These are phyloP conservation scores for Mormyrops attenuatus DNA, from an alignment of 2,797 vertebrate genomes.

Conservation along the genomic window DNA sequence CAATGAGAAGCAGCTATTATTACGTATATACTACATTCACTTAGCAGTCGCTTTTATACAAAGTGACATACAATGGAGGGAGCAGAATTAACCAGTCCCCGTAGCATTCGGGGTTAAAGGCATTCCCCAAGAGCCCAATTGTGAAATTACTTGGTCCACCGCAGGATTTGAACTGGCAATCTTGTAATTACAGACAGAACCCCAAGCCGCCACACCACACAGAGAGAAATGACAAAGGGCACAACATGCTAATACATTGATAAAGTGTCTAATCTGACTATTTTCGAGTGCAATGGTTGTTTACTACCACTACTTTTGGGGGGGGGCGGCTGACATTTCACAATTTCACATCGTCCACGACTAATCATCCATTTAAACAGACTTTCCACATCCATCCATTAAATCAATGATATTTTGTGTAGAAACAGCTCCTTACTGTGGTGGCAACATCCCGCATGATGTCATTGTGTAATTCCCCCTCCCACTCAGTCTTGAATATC, in stretches of 20 bases:
- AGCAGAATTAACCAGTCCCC: background rate
- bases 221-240: background rate
- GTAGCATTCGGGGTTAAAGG: background rate
- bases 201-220: background rate
- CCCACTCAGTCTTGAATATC: background rate
- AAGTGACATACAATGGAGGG: background rate
- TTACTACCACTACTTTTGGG: background rate
- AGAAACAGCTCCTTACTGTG: background rate
- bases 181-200: background rate
- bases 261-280: background rate
- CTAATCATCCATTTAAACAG: background rate
- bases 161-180: background rate
- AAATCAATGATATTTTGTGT: background rate
- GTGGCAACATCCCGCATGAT: background rate
- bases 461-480: background rate
- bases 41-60: background rate
- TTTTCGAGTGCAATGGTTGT: background rate
- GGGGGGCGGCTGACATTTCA: background rate
- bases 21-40: background rate
- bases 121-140: background rate
- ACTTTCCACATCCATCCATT: background rate
- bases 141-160: background rate
- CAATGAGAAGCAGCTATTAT: background rate
- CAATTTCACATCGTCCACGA: background rate
- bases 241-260: background rate